Base-by-base conservation (phyloP, 1,140 invertebrate genomes). In the Piezodorus guildinii region DNA sequence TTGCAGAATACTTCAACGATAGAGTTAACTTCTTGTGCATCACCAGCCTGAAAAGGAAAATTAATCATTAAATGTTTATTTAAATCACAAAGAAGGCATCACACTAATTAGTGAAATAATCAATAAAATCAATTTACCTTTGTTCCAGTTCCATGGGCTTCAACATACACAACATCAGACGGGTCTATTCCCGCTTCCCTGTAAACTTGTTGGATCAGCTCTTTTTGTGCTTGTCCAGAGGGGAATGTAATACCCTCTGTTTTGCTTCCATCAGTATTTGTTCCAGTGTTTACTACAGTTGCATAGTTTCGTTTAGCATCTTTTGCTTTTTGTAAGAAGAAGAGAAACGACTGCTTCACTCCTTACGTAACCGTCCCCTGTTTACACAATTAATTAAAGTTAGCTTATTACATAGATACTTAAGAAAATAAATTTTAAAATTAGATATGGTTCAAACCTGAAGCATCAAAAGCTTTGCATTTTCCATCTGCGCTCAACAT, bases 91-190 rank as follows among this genome's bases (percentile, higher is more conserved):
- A 5, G 3, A 30, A 30, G 3, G 9, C 3, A 30, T 30, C 3
- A 30, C 30, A 5, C 3, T 39, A 12, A 39, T 10, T 39, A 12
- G 12, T 39, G 6, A 39, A 39, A 39, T 39, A 39, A n/a, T n/a
- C n/a, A n/a, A n/a, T n/a, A 39, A 39, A 8, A 39, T 39, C 34
- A 4, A 39, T 34, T 51, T 61, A 81, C 84, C 76, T 94, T 86
- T 0, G 96, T 98, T 44, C 95, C 96, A 8, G 96, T 98, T 21
- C 95, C 94, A 74, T 98, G 96, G 17, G 93, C 92, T 75, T 98
- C 96, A 14, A 98, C 84, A 73, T 96, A 98, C 0, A 74, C 76
- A 0, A 98, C 86, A 45, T 88, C 83, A 39, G 77, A 73, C 5
- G 94, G 94, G 70, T 88, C 82, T n/a, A 98, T 72, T 0, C 84